These are phyloP conservation scores for Clarias platycephalus DNA, from an alignment of 2,797 vertebrate species.

Conservation along the genomic window DNA sequence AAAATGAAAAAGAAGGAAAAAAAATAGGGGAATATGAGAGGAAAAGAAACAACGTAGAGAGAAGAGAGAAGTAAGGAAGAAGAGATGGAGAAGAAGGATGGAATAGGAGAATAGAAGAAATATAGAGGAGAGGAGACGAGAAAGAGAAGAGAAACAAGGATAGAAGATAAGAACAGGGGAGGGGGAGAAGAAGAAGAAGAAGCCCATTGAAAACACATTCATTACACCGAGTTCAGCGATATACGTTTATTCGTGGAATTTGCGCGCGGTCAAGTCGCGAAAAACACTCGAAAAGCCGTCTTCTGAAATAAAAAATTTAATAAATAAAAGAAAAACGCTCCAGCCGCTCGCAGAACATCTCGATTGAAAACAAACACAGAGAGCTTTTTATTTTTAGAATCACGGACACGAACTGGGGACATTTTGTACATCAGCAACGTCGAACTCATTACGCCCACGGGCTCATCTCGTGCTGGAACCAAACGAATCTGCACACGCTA, in stretches of 20 bases:
- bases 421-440: background rate
- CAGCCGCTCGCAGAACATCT: no score
- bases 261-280: background rate
- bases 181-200: background rate
- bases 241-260: background rate
- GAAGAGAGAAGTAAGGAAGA: background rate
- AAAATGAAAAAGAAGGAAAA: background rate
- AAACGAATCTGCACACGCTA: background rate
- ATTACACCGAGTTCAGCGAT: background rate
- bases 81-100: background rate
- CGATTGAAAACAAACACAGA: conserved; percentile 1
- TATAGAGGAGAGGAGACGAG: no score
- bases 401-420: background rate
- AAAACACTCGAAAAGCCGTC: background rate
- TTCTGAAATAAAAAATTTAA: background rate
- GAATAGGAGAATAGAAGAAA: no score
- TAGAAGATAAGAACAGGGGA: background rate
- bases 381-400: conserved; percentile 30
- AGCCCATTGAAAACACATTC: background rate
- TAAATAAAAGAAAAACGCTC: no score
- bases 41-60: background rate
- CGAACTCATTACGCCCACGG: conserved; percentile 5
- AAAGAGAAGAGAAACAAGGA: background rate
- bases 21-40: background rate
- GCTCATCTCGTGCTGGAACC: background rate